A percentile compares a stretch with the other conserved stretches of the same genome.
Evolutionary conservation across 2,888 invertebrate species (phyloP).

Genomic region (Acrocyrtus sp.): DNA sequence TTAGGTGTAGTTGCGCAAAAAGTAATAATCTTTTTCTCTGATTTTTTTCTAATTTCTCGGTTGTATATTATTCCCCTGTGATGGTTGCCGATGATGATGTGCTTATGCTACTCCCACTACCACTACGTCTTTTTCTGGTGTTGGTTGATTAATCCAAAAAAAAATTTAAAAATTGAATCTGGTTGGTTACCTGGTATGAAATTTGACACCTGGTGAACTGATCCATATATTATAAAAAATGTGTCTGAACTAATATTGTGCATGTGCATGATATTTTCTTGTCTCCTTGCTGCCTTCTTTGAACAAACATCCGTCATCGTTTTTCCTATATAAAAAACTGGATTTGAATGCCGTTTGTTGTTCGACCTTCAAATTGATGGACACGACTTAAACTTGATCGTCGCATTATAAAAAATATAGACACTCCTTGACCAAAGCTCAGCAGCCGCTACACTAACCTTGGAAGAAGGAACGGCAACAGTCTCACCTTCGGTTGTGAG

Average conservation of each 20-base stretch:
- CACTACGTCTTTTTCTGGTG: constrained; percentile 8
- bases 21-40: no score
- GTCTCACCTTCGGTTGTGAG: constrained; percentile 8
- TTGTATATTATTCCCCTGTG: no score
- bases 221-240: constrained; percentile 4
- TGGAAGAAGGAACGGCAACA: constrained; percentile 43
- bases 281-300: constrained; percentile 16
- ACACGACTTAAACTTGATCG: not conserved
- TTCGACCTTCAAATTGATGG: constrained; percentile 1
- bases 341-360: not conserved
- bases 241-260: not conserved
- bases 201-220: constrained; percentile 11
- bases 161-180: no score
- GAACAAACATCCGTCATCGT: no score
- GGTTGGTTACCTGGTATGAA: no score
- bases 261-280: not conserved
- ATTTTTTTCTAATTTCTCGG: no score
- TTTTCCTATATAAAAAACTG: no score
- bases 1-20: no score
- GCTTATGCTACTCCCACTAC: no score
- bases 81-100: constrained; percentile 13
- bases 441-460: constrained; percentile 43
- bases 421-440: constrained; percentile 29
- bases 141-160: constrained; percentile 5
- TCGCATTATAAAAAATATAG: not conserved